Evolutionary conservation across 2,888 invertebrate species (phyloP), one percentile per base, ranked within the genome.

Genomic region (Malachius bipustulatus): DNA sequence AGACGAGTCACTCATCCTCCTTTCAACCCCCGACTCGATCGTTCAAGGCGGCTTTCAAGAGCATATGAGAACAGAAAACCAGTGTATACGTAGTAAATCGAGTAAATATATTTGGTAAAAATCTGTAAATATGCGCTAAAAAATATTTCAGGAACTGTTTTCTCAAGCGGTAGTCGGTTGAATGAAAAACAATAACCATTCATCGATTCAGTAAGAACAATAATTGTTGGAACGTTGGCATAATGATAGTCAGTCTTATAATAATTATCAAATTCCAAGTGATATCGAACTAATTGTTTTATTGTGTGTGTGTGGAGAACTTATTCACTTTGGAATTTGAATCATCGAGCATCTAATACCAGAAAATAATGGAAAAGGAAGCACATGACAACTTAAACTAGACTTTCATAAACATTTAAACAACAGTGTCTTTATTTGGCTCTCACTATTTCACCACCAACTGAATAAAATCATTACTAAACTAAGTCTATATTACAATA

Each of bases 171-270:
- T 35, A 32, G 32, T 29, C 34, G 34, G n/a, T 8, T 19, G n/a
- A n/a, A 8, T 19, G 24, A 19, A 19, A 19, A 19, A 19, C 24
- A 19, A 19, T 19, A 19, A 19, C 24, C n/a, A n/a, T n/a, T n/a
- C n/a, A n/a, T n/a, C n/a, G n/a, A n/a, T n/a, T n/a, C n/a, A n/a
- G n/a, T n/a, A n/a, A n/a, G n/a, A n/a, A 37, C 31, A 38, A 32
- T 48, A 48, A n/a, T n/a, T 52, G 55, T 58, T 55, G 58, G 58
- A 51, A 51, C 60, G 55, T 62, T 62, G 62, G 62, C 62, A 61
- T 60, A 60, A 60, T 59, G 57, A 58, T 52, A 51, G 60, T 61
- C 61, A 61, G 61, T 61, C 61, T 62, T 61, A 59, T 59, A 50
- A 52, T 36, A 47, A 43, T 44, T 35, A 28, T 24, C 47, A 49